Conservation (phyloP, 92 coral and sea anemone species). For the Paramuricea clavata region DNA sequence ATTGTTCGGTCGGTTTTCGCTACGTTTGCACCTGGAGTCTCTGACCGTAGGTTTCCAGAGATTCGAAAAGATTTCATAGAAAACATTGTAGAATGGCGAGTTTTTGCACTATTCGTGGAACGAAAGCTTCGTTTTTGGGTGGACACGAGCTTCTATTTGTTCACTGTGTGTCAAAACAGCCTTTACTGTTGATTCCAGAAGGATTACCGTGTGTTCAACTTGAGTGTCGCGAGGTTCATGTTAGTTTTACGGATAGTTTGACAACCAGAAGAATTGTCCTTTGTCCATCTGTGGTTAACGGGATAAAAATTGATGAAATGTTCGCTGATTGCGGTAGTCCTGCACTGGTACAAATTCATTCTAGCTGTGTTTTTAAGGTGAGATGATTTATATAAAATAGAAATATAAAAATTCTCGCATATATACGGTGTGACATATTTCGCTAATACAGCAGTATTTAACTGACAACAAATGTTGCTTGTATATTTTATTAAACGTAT, state of each 20-base stretch:
- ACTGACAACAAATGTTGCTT: not conserved
- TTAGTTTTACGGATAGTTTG: constrained; percentile 47
- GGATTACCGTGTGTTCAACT: constrained; percentile 46
- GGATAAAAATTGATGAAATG: not conserved
- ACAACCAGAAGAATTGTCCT: constrained; percentile 49
- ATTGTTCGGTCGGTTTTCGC: too few relatives aligned
- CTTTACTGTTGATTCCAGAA: not conserved
- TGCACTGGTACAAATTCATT: constrained; percentile 40
- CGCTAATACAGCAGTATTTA: not conserved
- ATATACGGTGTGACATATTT: too few relatives aligned
- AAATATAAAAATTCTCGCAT: not conserved
- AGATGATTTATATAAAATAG: not conserved
- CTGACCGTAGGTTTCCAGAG: too few relatives aligned
- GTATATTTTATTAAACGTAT: not conserved
- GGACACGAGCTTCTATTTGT: constrained; percentile 26
- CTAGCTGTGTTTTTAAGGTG: constrained; percentile 65
- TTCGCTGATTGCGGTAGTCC: constrained; percentile 45
- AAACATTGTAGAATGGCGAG: too few relatives aligned
- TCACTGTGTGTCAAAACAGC: constrained; percentile 56
- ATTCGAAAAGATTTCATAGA: too few relatives aligned
- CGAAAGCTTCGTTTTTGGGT: not conserved
- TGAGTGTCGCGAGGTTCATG: constrained; percentile 59
- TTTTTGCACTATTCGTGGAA: constrained; percentile 7
- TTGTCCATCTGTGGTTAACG: constrained; percentile 39
- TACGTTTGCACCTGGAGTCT: too few relatives aligned